Evolutionary conservation across 2,888 invertebrate species (phyloP), one percentile per base, ranked within the genome.

Genomic region (Electrophaes corylata): DNA sequence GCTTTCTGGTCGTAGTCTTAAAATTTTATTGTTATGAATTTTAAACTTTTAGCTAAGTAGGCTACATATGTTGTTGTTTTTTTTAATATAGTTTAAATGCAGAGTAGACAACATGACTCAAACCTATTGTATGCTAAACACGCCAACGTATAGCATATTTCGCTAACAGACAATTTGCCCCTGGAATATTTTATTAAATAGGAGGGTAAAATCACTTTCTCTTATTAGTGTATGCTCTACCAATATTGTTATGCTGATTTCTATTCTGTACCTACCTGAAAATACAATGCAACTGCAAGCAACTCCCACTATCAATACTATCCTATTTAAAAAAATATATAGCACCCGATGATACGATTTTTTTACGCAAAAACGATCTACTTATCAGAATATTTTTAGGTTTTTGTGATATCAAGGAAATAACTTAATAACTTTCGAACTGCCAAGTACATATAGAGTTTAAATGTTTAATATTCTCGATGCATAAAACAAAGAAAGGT

Each of bases 71-170:
- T 12, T 19, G 18, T 26, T 0, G 20, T 14, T 29, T 26, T 41
- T 19, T n/a, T 29, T 10, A 4, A 2, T 2, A 6, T 23, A 37
- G 3, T 26, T 23, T n/a, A 26, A 40, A 19, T 26, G 26, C 11
- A 29, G n/a, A 40, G 1, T 16, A 16, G 6, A 33, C 54, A 61
- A 53, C 50, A 49, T 44, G 55, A 8, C 40, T 3, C 52, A 57
- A 65, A 64, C 60, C 57, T 64, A 72, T 71, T 73, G 71, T 70
- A 73, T 74, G 72, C 51, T 69, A 73, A 74, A 70, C 56, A 12
- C 35, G 61, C 72, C 71, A 66, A 73, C 66, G 33, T 46, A 29
- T 12, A 48, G 33, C 66, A 61, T 57, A 62, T 65, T 49, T 52
- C 29, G 46, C 20, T 51, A 44, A 44, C 54, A 52, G 40, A 51